These are phyloP conservation scores for Esox lucius DNA, from an alignment of 2,797 vertebrate species.

Conservation along the genomic window DNA sequence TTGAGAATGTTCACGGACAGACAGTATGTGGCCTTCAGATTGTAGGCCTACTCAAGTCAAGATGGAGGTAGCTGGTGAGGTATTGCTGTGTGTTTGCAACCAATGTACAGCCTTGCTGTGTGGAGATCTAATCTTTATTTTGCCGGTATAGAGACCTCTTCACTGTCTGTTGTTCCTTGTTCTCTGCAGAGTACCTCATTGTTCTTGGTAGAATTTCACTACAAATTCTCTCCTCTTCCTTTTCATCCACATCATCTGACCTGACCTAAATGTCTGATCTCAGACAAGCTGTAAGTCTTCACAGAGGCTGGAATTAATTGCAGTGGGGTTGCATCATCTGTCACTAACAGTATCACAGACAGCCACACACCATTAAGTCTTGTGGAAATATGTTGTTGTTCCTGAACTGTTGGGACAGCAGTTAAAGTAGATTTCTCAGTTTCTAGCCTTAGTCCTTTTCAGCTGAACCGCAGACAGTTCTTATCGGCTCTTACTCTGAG, in stretches of 20 bases:
- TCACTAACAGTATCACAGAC: slow-evolving; percentile 37
- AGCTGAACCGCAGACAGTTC: background rate
- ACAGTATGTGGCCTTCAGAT: no score
- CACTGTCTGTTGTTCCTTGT: background rate
- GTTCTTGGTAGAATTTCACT: background rate
- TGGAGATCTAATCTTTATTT: background rate
- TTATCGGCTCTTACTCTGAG: background rate
- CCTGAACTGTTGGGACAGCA: background rate
- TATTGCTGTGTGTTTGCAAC: no score
- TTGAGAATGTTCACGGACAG: no score
- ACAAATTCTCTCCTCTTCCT: background rate
- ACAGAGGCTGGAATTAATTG: background rate
- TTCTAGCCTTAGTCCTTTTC: background rate
- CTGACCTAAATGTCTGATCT: background rate
- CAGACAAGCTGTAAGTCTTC: background rate
- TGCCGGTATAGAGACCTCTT: background rate
- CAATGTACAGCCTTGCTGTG: background rate
- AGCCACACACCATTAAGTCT: background rate
- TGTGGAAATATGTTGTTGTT: background rate
- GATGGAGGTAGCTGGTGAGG: no score
- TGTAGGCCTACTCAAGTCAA: no score
- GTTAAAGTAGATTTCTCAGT: background rate
- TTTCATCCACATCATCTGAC: background rate
- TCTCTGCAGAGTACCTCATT: background rate
- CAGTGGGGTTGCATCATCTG: slow-evolving; percentile 55